A percentile compares a stretch with the other conserved stretches of the same genome.
Evolutionary conservation across 2,888 invertebrate genomes (phyloP).

Genomic region (Apotomis capreana): DNA sequence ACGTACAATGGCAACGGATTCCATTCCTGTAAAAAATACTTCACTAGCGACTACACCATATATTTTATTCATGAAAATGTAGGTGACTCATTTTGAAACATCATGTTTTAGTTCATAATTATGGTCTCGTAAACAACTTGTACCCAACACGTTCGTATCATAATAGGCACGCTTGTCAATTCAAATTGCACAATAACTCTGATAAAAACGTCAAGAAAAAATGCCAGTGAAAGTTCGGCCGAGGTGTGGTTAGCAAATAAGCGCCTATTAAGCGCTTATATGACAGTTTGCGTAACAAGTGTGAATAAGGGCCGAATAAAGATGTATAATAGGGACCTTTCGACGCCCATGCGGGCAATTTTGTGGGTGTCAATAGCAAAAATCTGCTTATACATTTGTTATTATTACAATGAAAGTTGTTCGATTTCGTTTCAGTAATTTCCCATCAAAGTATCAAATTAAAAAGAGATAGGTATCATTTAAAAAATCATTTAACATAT

Average conservation of each 20-base stretch:
- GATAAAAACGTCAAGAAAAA: slow-evolving; percentile 33
- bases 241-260: slow-evolving; percentile 34
- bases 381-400: background rate
- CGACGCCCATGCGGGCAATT: slow-evolving; percentile 1
- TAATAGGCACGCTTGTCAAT: slow-evolving; percentile 37
- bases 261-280: slow-evolving; percentile 27
- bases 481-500: too few relatives aligned
- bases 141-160: slow-evolving; percentile 25
- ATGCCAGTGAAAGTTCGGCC: slow-evolving; percentile 27
- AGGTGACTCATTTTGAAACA: slow-evolving; percentile 10
- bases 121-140: slow-evolving; percentile 11
- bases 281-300: slow-evolving; percentile 34
- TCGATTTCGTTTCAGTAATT: too few relatives aligned
- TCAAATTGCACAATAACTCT: slow-evolving; percentile 35
- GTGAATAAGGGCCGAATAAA: slow-evolving; percentile 20
- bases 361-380: background rate
- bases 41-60: background rate
- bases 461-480: too few relatives aligned
- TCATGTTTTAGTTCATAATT: background rate
- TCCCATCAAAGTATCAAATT: too few relatives aligned
- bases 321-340: slow-evolving; percentile 5
- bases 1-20: too few relatives aligned
- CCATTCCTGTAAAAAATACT: too few relatives aligned
- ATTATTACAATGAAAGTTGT: background rate
- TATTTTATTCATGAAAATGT: slow-evolving; percentile 26